phyloP scores from a whole-genome alignment of 37 sponge, comb jelly and placozoan genomes.

The Mnemiopsis leidyi region DNA sequence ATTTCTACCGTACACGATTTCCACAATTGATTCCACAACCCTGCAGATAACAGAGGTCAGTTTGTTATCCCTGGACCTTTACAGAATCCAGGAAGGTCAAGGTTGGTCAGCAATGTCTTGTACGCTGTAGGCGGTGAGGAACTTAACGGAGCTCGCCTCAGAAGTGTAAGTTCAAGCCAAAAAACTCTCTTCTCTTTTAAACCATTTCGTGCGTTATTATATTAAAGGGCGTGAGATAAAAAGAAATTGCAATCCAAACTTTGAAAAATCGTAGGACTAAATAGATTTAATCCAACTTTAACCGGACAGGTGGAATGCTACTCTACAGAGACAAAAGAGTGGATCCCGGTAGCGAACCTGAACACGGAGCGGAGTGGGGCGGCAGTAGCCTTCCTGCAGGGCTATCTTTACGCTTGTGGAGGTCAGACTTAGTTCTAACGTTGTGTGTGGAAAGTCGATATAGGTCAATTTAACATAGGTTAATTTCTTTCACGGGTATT shows the following conservation, averaged over 20 bases:
- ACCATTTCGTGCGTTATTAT: too few relatives aligned
- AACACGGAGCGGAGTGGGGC: conserved; percentile 52
- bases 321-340: conserved; percentile 53
- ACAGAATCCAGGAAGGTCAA: conserved; percentile 21
- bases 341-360: conserved; percentile 60
- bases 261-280: too few relatives aligned
- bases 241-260: too few relatives aligned
- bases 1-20: too few relatives aligned
- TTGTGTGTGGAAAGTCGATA: too few relatives aligned
- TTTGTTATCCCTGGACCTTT: conserved; percentile 57
- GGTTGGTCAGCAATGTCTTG: conserved; percentile 24
- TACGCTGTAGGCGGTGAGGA: conserved; percentile 57
- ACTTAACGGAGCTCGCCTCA: conserved; percentile 39
- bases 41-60: conserved; percentile 41
- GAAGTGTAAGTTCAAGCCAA: conserved; percentile 61
- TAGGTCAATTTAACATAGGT: too few relatives aligned
- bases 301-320: conserved; percentile 49
- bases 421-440: too few relatives aligned
- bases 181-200: too few relatives aligned
- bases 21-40: too few relatives aligned
- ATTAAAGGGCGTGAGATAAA: too few relatives aligned
- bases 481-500: too few relatives aligned
- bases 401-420: conserved; percentile 44
- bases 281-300: too few relatives aligned
- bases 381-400: conserved; percentile 49